Conservation (phyloP, 2,888 invertebrate genomes). For the Crematogaster levior region DNA sequence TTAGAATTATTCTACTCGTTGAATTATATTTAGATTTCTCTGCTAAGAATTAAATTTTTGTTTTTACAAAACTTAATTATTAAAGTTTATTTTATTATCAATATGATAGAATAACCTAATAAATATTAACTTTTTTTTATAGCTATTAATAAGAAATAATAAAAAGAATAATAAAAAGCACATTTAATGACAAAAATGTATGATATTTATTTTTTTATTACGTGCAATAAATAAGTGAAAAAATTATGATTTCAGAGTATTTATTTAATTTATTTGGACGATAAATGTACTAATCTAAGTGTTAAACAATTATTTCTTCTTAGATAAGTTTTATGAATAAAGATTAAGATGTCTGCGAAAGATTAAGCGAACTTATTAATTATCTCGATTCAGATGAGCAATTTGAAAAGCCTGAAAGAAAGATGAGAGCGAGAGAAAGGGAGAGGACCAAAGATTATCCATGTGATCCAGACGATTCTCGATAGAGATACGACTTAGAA, state of each 20-base stretch:
- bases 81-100: background rate
- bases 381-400: constrained; percentile 23
- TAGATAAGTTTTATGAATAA: background rate
- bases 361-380: constrained; percentile 28
- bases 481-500: constrained; percentile 11
- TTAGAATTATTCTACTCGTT: too few relatives aligned
- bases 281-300: background rate
- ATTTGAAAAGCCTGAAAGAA: constrained; percentile 16
- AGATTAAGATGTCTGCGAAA: constrained; percentile 3
- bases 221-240: background rate
- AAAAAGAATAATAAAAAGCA: too few relatives aligned
- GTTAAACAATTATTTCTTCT: background rate
- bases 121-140: background rate
- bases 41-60: background rate
- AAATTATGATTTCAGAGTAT: background rate
- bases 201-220: background rate
- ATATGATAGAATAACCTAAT: background rate
- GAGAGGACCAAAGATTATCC: constrained; percentile 5
- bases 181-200: background rate
- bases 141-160: background rate
- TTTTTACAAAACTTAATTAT: background rate
- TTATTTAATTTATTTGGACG: background rate
- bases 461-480: background rate
- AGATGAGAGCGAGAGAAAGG: constrained; percentile 6
- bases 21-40: constrained; percentile 9